Conservation (phyloP, 2,888 invertebrate genomes). For the Callimorpha dominula region DNA sequence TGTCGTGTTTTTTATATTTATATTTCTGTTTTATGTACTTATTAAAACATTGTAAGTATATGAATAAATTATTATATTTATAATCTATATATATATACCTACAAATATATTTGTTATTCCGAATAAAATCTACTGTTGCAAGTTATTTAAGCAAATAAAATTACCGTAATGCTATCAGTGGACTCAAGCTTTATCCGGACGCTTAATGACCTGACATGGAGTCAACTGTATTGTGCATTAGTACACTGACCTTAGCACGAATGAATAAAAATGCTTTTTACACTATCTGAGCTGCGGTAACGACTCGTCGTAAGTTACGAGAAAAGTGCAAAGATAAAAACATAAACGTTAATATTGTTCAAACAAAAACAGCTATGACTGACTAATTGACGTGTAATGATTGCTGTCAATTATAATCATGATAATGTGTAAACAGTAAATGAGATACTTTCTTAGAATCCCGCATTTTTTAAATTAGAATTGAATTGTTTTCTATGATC, state of each 20-base stretch:
- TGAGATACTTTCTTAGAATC: background rate
- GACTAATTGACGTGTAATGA: constrained; percentile 21
- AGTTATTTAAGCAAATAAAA: background rate
- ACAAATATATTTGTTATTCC: background rate
- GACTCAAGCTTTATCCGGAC: constrained; percentile 8
- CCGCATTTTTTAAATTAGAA: background rate
- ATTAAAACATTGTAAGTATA: background rate
- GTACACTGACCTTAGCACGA: constrained; percentile 23
- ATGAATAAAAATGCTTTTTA: constrained; percentile 56
- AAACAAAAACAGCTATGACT: constrained; percentile 19
- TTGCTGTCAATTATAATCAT: constrained; percentile 15
- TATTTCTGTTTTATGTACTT: too few relatives aligned
- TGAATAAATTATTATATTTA: background rate
- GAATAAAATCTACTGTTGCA: background rate
- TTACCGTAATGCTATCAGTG: background rate
- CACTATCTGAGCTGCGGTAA: constrained; percentile 47
- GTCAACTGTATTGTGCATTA: constrained; percentile 13
- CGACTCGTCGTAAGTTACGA: constrained; percentile 15
- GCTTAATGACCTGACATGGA: constrained; percentile 12
- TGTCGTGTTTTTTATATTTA: too few relatives aligned
- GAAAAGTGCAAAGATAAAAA: constrained; percentile 55
- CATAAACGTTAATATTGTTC: constrained; percentile 37
- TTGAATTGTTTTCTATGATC: too few relatives aligned
- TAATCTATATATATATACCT: background rate
- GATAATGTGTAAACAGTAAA: constrained; percentile 2